These are phyloP conservation scores for Andrena cerasifolii DNA, from an alignment of 1,140 invertebrate genomes.

Conservation along the genomic window DNA sequence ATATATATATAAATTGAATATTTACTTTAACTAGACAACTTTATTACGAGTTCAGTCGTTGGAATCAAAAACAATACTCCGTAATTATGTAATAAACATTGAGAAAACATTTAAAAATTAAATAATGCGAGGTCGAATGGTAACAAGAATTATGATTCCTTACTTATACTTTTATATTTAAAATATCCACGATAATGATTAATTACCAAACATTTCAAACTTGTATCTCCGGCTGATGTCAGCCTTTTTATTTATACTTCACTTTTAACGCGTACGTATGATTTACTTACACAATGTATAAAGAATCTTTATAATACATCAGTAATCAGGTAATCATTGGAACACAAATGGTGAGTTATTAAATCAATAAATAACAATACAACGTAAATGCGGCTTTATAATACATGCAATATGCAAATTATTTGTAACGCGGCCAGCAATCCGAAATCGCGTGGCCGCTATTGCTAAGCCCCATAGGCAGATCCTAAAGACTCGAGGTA, in stretches of 20 bases:
- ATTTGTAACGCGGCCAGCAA: slow-evolving; percentile 20
- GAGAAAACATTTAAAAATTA: slow-evolving; percentile 36
- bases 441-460: slow-evolving; percentile 10
- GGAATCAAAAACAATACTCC: slow-evolving; percentile 6
- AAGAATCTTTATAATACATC: slow-evolving; percentile 51
- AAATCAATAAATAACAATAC: slow-evolving; percentile 57
- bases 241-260: too few species aligned
- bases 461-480: slow-evolving; percentile 64
- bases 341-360: slow-evolving; percentile 65
- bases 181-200: slow-evolving; percentile 35
- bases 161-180: slow-evolving; percentile 7
- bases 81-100: slow-evolving; percentile 37
- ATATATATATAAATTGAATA: slow-evolving; percentile 41
- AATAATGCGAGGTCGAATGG: slow-evolving; percentile 43
- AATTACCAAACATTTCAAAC: slow-evolving; percentile 30
- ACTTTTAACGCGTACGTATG: slow-evolving; percentile 33
- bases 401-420: slow-evolving; percentile 12
- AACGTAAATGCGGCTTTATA: slow-evolving; percentile 58
- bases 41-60: background rate
- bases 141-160: slow-evolving; percentile 21
- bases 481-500: slow-evolving; percentile 34
- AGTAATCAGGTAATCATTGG: slow-evolving; percentile 60
- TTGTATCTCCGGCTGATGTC: too few species aligned
- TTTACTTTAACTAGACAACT: slow-evolving; percentile 33
- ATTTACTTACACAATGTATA: slow-evolving; percentile 44